phyloP scores from a whole-genome alignment of 1,140 invertebrate genomes.

The Luehdorfia chinensis region DNA sequence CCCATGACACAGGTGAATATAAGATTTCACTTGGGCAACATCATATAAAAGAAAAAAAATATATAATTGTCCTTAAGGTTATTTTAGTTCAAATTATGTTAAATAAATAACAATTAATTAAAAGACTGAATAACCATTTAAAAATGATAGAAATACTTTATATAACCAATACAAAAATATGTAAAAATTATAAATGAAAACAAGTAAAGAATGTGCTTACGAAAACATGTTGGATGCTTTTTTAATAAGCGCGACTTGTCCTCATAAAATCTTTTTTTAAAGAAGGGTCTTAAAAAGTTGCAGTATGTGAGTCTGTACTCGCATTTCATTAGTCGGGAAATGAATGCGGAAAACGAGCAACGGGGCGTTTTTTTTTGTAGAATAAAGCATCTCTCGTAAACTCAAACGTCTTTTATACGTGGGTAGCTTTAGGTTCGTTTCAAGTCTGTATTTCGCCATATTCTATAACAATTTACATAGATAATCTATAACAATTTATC shows the following conservation, averaged over 20 bases:
- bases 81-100: no score
- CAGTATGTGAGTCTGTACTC: conserved; percentile 38
- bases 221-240: conserved; percentile 19
- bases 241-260: conserved; percentile 46
- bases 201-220: no score
- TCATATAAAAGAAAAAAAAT: no score
- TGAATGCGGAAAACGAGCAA: conserved; percentile 40
- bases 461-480: no score
- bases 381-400: conserved; percentile 30
- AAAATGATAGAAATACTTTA: no score
- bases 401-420: conserved; percentile 32
- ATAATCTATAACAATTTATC: conserved; percentile 69
- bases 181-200: no score
- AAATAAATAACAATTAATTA: no score
- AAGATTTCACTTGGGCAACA: no score
- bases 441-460: conserved; percentile 48
- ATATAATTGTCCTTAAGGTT: no score
- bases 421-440: conserved; percentile 38
- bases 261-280: conserved; percentile 33
- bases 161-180: no score
- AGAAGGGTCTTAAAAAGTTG: conserved; percentile 42
- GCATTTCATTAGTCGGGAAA: conserved; percentile 49
- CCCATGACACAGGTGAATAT: no score
- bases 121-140: no score
- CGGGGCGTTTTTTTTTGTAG: conserved; percentile 31